A percentile compares a stretch with the other conserved stretches of the same genome.
phyloP scores from a whole-genome alignment of 2,888 invertebrate genomes.

The Beris chalybata region DNA sequence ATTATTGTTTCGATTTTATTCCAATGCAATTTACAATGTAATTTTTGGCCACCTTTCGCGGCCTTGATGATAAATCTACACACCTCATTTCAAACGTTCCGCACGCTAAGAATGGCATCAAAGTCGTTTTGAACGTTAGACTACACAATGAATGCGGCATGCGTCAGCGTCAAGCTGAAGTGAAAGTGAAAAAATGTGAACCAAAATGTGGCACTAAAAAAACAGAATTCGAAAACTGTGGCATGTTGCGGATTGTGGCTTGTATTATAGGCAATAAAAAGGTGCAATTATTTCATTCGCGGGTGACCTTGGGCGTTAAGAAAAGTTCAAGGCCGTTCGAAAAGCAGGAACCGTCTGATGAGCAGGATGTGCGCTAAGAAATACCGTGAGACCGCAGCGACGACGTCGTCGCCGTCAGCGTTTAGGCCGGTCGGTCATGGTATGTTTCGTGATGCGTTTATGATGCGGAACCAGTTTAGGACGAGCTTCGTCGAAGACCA shows the following conservation, averaged over 20 bases:
- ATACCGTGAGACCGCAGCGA: conserved; percentile 1
- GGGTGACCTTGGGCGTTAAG: conserved; percentile 2
- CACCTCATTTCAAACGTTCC: neutral
- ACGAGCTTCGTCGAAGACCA: no score
- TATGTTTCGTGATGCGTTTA: no score
- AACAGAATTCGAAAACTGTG: neutral
- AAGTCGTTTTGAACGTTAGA: neutral
- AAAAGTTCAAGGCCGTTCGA: conserved; percentile 14
- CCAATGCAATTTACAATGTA: neutral
- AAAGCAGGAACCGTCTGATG: conserved; percentile 7
- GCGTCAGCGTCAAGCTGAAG: conserved; percentile 1
- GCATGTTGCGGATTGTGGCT: neutral
- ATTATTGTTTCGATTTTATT: neutral
- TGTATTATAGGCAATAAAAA: neutral
- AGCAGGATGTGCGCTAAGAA: conserved; percentile 6
- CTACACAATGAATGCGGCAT: neutral
- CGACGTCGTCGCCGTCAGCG: no score
- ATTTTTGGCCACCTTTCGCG: neutral
- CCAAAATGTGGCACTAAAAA: neutral
- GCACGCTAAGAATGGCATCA: neutral
- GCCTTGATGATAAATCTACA: neutral
- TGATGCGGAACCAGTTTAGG: no score
- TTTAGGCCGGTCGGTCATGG: no score
- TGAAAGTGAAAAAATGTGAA: conserved; percentile 17
- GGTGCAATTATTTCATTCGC: conserved; percentile 1